Base-by-base conservation (phyloP, 2,888 invertebrate species). In the Eucera pruinosa region DNA sequence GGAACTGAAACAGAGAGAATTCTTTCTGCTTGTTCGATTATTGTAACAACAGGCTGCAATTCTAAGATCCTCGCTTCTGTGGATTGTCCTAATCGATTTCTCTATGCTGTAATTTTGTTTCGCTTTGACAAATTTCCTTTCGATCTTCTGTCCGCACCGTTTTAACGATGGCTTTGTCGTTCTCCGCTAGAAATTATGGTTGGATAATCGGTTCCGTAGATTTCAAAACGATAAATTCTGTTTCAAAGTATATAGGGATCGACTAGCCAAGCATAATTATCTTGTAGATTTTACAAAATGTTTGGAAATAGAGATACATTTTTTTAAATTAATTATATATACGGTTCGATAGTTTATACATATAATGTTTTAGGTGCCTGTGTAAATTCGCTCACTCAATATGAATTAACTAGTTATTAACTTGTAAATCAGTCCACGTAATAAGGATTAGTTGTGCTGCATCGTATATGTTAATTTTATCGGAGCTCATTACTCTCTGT, bases 21-120 rank as follows among this genome's bases (percentile, higher is more conserved):
- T 72, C 61, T 67, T 67, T 73, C 68, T 69, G 78, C 60, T 78
- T 68, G 78, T 78, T 79, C 82, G 81, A 86, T 87, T 86, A 84
- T 86, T 84, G 78, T 67, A 78, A 82, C 80, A 80, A 82, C 58
- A 57, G 50, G 36, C 68, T 70, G 68, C 73, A 71, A 77, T 73
- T 78, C 73, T 75, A 60, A 54, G 68, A 71, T 68, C 64, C 33
- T 3, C 45, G 41, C 27, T 48, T 47, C 60, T 57, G 33, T 60
- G 60, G 62, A 70, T 71, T 68, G 61, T 72, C 57, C 78, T 69
- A 64, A 83, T 82, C 77, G 80, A 83, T 82, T 74, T 78, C 68
- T 64, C 57, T 43, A 48, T 50, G 72, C 65, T 74, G 66, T 74
- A 80, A 75, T 78, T 72, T 48, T 47, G 58, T 69, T 36, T 66